A percentile compares a stretch with the other conserved stretches of the same genome.
These are phyloP conservation scores for Vimba vimba DNA, from an alignment of 2,113 vertebrate genomes.

Conservation along the genomic window DNA sequence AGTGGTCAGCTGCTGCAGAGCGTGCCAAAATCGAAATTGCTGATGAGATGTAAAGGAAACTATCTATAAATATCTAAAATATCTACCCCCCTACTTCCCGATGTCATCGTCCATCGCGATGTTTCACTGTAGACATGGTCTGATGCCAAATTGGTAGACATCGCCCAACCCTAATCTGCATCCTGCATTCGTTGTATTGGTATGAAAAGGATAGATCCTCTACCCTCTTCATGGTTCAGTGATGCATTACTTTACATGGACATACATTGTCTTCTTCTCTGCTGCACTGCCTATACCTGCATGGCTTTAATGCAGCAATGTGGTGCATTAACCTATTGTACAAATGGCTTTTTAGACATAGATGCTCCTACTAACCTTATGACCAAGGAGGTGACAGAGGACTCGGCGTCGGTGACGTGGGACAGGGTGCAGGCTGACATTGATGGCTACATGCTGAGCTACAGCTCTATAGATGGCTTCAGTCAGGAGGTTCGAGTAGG, in stretches of 20 bases:
- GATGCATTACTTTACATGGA: background rate
- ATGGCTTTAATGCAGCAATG: background rate
- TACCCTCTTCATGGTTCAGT: background rate
- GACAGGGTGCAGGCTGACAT: constrained; percentile 64
- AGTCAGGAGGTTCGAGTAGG: constrained; percentile 68
- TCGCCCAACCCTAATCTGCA: background rate
- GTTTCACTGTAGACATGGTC: no score
- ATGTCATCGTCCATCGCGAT: no score
- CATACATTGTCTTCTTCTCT: background rate
- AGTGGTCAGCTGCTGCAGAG: no score
- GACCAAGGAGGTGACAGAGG: constrained; percentile 64
- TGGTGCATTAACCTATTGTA: background rate
- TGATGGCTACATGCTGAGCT: constrained; percentile 73
- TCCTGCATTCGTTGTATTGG: background rate
- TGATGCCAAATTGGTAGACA: no score
- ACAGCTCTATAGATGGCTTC: constrained; percentile 65
- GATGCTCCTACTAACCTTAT: constrained; percentile 66
- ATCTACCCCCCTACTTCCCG: no score
- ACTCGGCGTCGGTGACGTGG: constrained; percentile 67
- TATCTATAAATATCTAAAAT: no score
- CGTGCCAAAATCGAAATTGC: no score
- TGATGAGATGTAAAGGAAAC: no score
- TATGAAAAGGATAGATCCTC: background rate
- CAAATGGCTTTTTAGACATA: constrained; percentile 53
- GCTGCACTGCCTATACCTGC: background rate